These are phyloP conservation scores for Mactromeris polynyma DNA, from an alignment of 2,888 invertebrate genomes.

Conservation along the genomic window DNA sequence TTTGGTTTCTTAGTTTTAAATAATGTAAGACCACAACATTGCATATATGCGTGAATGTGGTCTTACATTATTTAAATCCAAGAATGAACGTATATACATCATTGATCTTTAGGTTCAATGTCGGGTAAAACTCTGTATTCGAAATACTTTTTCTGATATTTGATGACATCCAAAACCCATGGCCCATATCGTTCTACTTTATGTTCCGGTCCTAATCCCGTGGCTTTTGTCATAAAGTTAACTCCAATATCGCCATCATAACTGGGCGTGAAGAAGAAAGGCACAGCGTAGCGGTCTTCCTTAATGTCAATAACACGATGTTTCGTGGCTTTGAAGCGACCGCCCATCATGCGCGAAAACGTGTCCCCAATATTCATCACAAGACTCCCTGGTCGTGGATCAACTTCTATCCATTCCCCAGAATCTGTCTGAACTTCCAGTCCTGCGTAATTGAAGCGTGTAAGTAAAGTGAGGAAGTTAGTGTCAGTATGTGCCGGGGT, in stretches of 20 bases:
- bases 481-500: constrained; percentile 78
- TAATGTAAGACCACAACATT: no score
- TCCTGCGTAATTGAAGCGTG: constrained; percentile 72
- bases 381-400: constrained; percentile 72
- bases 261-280: constrained; percentile 76
- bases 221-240: constrained; percentile 70
- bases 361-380: constrained; percentile 79
- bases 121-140: constrained; percentile 68
- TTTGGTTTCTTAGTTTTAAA: no score
- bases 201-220: constrained; percentile 63
- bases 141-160: constrained; percentile 69
- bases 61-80: no score
- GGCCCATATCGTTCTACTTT: constrained; percentile 69
- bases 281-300: constrained; percentile 71
- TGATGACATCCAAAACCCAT: constrained; percentile 65
- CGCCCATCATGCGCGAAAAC: constrained; percentile 75
- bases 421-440: constrained; percentile 66
- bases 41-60: no score
- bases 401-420: constrained; percentile 72
- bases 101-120: constrained; percentile 49
- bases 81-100: neutral
- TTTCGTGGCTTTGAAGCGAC: constrained; percentile 73
- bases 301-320: constrained; percentile 76
- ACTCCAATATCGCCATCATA: constrained; percentile 74
- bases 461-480: constrained; percentile 72